A percentile compares a stretch with the other conserved stretches of the same genome.
phyloP scores from a whole-genome alignment of 2,797 vertebrate genomes.

The Cichlasoma orientale region DNA sequence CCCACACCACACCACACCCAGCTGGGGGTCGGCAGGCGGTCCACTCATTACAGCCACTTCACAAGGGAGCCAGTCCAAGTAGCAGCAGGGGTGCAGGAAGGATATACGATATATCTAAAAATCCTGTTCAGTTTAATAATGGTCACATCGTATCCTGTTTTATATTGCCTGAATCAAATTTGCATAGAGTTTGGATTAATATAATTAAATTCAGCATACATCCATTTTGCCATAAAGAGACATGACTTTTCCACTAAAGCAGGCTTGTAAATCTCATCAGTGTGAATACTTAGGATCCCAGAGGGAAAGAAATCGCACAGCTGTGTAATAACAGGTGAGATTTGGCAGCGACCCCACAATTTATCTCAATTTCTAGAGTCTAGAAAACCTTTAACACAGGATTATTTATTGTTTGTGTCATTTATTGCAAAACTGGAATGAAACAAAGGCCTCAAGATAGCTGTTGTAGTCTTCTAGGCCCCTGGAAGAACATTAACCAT shows the following conservation, averaged over 20 bases:
- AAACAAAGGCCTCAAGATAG: constrained; percentile 27
- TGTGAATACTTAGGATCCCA: constrained; percentile 24
- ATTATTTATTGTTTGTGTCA: constrained; percentile 55
- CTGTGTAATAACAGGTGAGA: constrained; percentile 45
- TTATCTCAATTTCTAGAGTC: constrained; percentile 52
- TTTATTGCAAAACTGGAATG: constrained; percentile 42
- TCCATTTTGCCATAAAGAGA: constrained; percentile 38
- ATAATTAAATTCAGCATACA: constrained; percentile 43
- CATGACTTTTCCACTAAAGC: constrained; percentile 30
- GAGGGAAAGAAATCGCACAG: constrained; percentile 41
- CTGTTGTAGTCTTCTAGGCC: constrained; percentile 2
- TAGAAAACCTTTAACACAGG: constrained; percentile 48
- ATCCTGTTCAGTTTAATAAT: constrained; percentile 10
- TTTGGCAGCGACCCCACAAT: constrained; percentile 41
- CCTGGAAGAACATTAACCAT: neutral
- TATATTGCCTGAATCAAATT: constrained; percentile 37
- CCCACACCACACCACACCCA: constrained; percentile 45
- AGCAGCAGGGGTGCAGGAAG: neutral
- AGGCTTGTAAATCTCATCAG: constrained; percentile 48
- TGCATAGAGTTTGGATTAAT: constrained; percentile 28
- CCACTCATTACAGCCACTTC: constrained; percentile 38
- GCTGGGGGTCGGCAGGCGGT: constrained; percentile 32
- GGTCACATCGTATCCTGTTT: constrained; percentile 7
- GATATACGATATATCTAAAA: constrained; percentile 3
- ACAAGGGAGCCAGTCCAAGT: neutral